phyloP scores from a whole-genome alignment of 2,113 vertebrate species.

The Gallinago jamesoni region DNA sequence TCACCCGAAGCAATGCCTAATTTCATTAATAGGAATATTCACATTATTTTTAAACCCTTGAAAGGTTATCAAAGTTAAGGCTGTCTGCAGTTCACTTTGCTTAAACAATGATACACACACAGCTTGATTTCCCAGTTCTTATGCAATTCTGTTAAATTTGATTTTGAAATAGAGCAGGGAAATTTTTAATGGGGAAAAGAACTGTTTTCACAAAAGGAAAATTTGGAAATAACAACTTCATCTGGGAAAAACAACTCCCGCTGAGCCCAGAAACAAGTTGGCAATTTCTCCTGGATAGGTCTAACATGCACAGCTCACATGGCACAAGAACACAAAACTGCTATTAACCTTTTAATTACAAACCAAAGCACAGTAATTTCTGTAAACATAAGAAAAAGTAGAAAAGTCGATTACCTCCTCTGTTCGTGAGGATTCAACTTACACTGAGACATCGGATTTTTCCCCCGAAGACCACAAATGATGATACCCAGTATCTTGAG shows the following conservation, averaged over 20 bases:
- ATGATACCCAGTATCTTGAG: accelerated
- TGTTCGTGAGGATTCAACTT: neutral
- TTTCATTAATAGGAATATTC: neutral
- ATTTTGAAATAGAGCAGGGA: neutral
- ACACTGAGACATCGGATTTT: neutral
- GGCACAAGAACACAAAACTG: neutral
- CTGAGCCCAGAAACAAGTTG: neutral
- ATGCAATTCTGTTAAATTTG: neutral
- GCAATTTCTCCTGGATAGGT: neutral
- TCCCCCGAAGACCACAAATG: neutral
- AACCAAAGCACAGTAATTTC: neutral
- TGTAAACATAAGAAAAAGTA: neutral
- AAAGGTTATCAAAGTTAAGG: neutral
- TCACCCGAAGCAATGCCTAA: neutral
- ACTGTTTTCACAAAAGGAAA: neutral
- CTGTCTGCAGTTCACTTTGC: neutral
- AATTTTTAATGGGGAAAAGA: neutral
- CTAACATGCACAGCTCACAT: accelerated
- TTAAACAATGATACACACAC: neutral
- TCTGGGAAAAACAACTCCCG: constrained; percentile 1
- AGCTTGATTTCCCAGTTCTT: neutral
- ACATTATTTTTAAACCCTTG: neutral
- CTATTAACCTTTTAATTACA: neutral
- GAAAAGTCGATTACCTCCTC: neutral
- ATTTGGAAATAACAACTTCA: constrained; percentile 27